These are phyloP conservation scores for Cephus sareptanus DNA, from an alignment of 2,888 invertebrate genomes.

Conservation along the genomic window DNA sequence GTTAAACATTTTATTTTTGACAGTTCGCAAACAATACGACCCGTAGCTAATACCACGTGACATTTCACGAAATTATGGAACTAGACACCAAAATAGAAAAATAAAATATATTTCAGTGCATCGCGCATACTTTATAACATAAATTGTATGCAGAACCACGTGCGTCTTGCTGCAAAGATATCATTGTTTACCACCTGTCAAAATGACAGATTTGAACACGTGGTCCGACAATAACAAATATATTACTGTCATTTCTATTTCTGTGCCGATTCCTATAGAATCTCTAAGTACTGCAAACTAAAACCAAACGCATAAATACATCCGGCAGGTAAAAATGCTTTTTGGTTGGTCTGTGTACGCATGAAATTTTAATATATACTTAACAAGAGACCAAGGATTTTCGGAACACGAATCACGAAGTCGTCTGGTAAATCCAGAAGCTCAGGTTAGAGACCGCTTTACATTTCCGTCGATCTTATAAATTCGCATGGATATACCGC, in stretches of 20 bases:
- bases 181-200: neutral
- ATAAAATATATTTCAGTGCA: neutral
- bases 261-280: neutral
- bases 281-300: neutral
- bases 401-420: conserved; percentile 32
- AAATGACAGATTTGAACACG: neutral
- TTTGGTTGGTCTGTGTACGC: neutral
- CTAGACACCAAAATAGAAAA: neutral
- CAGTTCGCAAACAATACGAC: neutral
- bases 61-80: neutral
- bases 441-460: conserved; percentile 40
- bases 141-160: neutral
- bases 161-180: neutral
- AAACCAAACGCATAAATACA: neutral
- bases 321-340: neutral
- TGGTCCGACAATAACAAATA: neutral
- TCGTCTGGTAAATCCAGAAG: conserved; percentile 24
- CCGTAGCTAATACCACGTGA: neutral
- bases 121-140: neutral
- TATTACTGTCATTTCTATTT: neutral
- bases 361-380: neutral
- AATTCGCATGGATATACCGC: neutral
- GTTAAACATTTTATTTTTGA: neutral
- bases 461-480: conserved; percentile 40
- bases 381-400: neutral